Evolutionary conservation across 2,797 vertebrate species (phyloP), one percentile per base, ranked within the genome.

Genomic region (Leucoraja ocellata): DNA sequence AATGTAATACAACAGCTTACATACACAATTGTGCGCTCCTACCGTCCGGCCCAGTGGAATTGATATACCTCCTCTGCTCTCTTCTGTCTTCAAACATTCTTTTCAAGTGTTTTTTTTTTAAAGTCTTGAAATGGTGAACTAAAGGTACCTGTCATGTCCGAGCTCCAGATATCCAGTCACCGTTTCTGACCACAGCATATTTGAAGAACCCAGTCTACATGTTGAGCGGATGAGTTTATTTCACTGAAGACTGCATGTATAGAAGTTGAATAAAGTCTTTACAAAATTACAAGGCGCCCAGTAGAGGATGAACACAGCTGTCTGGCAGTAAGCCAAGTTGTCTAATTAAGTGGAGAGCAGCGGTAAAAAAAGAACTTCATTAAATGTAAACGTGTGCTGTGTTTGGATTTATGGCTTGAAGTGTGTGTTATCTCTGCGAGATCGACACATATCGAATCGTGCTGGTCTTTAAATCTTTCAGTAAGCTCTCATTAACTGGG

Each of bases 381-480:
- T 76, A 92, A 92, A 74, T 92, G 76, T 76, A 76, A 36, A 91
- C 14, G 39, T 92, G 90, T 73, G 68, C 90, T 74, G 39, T 92
- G 90, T 92, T 92, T 92, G 90, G 71, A 14, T 92, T 25, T 92
- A 92, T 92, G 46, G 71, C 73, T 92, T 92, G 65, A 92, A 92
- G 46, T 63, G 25, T 92, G 68, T 92, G 71, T 39, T 74, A 71
- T 92, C 21, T 91, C 90, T 92, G 39, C 39, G 36, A 76, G 90
- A 92, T 76, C 23, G 58, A 71, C 71, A 76, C 90, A 92, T 36
- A 46, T 76, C n/a, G 6, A 71, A 74, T 92, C 23, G 21, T 76
- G 74, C 46, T 92, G 65, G 39, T 91, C 63, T 74, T 91, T 91
- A 91, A 91, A 65, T 74, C 32, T 74, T 92, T 92, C 68, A 92